Conservation (phyloP, 2,797 vertebrate species). For the Sebastes kiyomatsui region DNA sequence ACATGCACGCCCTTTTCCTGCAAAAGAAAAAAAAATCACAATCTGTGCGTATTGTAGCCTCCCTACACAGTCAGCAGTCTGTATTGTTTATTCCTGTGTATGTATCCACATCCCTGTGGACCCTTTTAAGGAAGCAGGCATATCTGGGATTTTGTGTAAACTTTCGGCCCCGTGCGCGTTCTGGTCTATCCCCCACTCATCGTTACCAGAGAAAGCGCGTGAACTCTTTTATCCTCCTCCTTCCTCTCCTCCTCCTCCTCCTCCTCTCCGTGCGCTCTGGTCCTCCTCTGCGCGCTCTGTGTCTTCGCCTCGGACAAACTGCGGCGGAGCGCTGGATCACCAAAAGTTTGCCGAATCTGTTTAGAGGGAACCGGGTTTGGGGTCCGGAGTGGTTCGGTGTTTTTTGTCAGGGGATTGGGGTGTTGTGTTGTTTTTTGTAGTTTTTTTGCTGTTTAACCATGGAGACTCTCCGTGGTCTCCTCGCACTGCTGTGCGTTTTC, state of each 20-base stretch:
- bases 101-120: background rate
- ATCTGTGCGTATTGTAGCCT: background rate
- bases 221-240: constrained; percentile 18
- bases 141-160: constrained; percentile 38
- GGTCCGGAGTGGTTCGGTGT: constrained; percentile 22
- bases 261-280: constrained; percentile 43
- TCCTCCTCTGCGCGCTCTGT: constrained; percentile 73
- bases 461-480: constrained; percentile 69
- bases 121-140: constrained; percentile 60
- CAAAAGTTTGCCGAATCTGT: constrained; percentile 42
- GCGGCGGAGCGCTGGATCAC: constrained; percentile 55
- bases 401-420: background rate
- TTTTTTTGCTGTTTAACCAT: constrained; percentile 49
- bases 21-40: background rate
- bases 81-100: background rate
- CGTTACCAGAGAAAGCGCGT: constrained; percentile 11
- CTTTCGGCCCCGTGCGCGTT: constrained; percentile 35
- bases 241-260: background rate
- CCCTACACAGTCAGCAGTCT: background rate
- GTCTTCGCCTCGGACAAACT: constrained; percentile 58
- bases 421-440: background rate
- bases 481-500: constrained; percentile 70
- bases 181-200: background rate
- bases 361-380: constrained; percentile 14
- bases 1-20: background rate